Base-by-base conservation (phyloP, 2,888 invertebrate genomes). In the Lycia hirtaria region DNA sequence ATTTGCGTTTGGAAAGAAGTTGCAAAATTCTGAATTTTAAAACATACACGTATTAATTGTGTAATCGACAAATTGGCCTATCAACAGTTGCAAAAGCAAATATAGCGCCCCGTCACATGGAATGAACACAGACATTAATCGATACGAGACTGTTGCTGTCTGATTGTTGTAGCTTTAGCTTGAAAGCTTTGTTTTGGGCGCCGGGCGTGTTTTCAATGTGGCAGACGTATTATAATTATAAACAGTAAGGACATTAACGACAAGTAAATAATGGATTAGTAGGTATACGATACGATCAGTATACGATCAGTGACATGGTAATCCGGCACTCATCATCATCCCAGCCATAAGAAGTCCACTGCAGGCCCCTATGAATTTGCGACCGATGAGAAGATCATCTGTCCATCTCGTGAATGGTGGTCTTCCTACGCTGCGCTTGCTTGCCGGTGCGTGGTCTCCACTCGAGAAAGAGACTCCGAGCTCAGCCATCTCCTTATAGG, bases 61-160 rank as follows among this genome's bases (percentile, higher is more conserved):
- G 67, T 55, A 63, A 67, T 37, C 43, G 38, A 45, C 41, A 57
- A 61, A 61, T 61, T 62, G 56, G 49, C 53, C 44, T 48, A 55
- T 56, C 35, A 56, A 51, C 45, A 37, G 48, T 63, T 65, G 45
- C 64, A 52, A 62, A 67, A 67, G 15, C 43, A 57, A 55, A 59
- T 55, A 48, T 40, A 55, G 38, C 55, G 55, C 50, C 52, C 52
- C 45, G 19, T 12, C 33, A 17, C 40, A n/a, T n/a, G 17, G 41
- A 41, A 35, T 43, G 28, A 35, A 48, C 37, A 48, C 37, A 30
- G 20, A 41, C 33, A 40, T 10, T 47, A 41, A 40, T 14, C 12
- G 26, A 22, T 48, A n/a, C n/a, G n/a, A n/a, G n/a, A n/a, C 20
- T 40, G 48, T 15, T 43, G 20, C 35, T 15, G 47, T 26, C 41